Percentiles rank a stretch among this genome's conserved stretches.
Evolutionary conservation across 2,888 invertebrate genomes (phyloP).

Genomic region (Nezara viridula): DNA sequence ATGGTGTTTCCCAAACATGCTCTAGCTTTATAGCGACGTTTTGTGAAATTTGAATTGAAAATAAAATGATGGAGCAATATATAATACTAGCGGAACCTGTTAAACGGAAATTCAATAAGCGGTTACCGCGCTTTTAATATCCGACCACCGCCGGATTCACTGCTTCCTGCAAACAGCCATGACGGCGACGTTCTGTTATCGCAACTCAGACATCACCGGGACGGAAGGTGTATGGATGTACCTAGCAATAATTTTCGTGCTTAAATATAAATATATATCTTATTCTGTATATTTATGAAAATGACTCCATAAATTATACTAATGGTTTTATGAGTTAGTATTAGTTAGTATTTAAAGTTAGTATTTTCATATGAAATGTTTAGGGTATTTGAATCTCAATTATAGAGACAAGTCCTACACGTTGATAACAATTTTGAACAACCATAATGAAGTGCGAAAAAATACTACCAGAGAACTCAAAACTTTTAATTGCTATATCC

Average conservation of each 20-base stretch:
- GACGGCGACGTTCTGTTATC: background rate
- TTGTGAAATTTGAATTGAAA: background rate
- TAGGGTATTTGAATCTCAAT: too few species aligned
- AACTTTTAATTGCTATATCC: too few species aligned
- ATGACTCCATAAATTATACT: too few species aligned
- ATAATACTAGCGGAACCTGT: background rate
- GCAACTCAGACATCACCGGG: background rate
- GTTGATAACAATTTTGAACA: too few species aligned
- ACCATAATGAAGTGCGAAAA: too few species aligned
- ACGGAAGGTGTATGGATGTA: background rate
- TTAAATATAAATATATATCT: too few species aligned
- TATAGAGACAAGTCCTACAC: too few species aligned
- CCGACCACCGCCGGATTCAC: background rate
- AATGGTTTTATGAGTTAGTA: too few species aligned
- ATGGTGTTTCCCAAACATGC: background rate
- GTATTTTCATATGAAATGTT: too few species aligned
- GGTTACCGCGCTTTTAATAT: constrained; percentile 21
- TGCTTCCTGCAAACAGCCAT: background rate
- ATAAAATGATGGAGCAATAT: background rate
- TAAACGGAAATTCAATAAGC: constrained; percentile 21
- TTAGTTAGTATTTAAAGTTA: too few species aligned
- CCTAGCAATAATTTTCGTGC: background rate
- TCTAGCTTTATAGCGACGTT: background rate
- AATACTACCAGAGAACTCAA: too few species aligned
- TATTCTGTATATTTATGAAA: too few species aligned